These are phyloP conservation scores for Pao palembangensis DNA, from an alignment of 2,113 vertebrate species.

Conservation along the genomic window DNA sequence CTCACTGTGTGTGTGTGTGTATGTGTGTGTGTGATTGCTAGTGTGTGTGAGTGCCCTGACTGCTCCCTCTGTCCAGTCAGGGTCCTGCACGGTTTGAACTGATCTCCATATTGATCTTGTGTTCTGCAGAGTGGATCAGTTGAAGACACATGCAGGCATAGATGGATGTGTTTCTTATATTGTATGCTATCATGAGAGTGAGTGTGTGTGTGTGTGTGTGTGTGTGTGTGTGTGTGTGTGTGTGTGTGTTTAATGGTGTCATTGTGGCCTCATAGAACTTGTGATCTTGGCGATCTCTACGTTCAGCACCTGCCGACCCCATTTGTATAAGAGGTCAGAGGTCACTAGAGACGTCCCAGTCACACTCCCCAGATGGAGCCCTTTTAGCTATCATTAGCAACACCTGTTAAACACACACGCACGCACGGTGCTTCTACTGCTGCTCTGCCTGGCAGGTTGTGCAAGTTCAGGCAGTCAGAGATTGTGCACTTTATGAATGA, in stretches of 20 bases:
- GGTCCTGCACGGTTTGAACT: neutral
- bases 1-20: too few relatives aligned
- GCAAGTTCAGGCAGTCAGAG: constrained; percentile 32
- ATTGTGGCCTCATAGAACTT: constrained; percentile 12
- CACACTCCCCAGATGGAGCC: constrained; percentile 32
- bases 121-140: neutral
- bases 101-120: neutral
- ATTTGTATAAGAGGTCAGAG: constrained; percentile 43
- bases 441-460: constrained; percentile 27
- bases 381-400: constrained; percentile 19
- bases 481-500: constrained; percentile 23
- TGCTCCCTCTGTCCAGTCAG: neutral
- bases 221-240: constrained; percentile 24
- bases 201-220: too few relatives aligned
- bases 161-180: neutral
- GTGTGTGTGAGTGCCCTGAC: too few relatives aligned
- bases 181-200: neutral
- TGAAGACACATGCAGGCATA: neutral
- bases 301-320: constrained; percentile 36
- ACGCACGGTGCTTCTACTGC: constrained; percentile 1
- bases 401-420: constrained; percentile 53
- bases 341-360: constrained; percentile 18
- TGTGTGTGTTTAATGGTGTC: too few relatives aligned
- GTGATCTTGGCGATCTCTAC: constrained; percentile 30
- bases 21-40: too few relatives aligned